phyloP scores from a whole-genome alignment of 1,140 invertebrate species.

The Halyomorpha halys region DNA sequence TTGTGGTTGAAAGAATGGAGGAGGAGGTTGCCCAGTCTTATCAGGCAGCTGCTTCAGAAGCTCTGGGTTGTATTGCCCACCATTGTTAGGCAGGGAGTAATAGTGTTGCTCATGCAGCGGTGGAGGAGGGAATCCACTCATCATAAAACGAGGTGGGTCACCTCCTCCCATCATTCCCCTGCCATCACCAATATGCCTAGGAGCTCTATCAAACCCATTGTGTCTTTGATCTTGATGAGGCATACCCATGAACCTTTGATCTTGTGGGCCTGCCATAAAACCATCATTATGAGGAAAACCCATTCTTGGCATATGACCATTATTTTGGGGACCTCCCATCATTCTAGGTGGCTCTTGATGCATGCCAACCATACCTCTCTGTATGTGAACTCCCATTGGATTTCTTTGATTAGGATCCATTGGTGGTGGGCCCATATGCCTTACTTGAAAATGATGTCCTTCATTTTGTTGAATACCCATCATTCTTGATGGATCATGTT shows the following conservation, averaged over 20 bases:
- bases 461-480: not conserved
- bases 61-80: not conserved
- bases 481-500: not conserved
- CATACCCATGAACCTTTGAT: not conserved
- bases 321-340: not conserved
- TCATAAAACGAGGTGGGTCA: not conserved
- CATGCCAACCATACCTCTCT: not conserved
- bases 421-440: not conserved
- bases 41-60: not conserved
- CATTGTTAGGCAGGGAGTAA: not conserved
- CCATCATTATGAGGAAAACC: not conserved
- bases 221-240: not conserved
- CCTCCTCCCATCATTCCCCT: conserved; percentile 5
- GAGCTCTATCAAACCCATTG: not conserved
- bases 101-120: not conserved
- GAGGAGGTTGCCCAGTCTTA: not conserved
- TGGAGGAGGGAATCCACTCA: not conserved
- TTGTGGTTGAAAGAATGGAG: not conserved
- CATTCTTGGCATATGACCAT: conserved; percentile 1
- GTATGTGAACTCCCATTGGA: not conserved
- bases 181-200: not conserved
- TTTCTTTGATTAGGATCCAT: not conserved
- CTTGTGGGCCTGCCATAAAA: not conserved
- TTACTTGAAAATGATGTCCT: not conserved
- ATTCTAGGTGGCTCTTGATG: not conserved